Evolutionary conservation across 1,140 invertebrate species (phyloP).

Genomic region (Aphaenogaster floridana): DNA sequence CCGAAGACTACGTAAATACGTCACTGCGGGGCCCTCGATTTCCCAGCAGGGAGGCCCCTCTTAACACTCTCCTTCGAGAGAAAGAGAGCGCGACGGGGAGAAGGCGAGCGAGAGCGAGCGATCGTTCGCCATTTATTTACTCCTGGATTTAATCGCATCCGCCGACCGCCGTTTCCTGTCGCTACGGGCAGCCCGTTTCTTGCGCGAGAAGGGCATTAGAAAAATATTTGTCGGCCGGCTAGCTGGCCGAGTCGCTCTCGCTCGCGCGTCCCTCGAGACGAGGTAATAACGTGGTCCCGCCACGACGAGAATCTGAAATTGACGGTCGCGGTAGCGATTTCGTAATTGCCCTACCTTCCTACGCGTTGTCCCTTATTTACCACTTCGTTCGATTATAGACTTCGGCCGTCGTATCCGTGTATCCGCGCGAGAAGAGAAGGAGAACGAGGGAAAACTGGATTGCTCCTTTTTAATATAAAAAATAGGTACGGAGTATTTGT

Average conservation of each 20-base stretch:
- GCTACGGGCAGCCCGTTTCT: slow-evolving; percentile 61
- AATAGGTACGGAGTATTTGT: background rate
- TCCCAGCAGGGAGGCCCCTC: slow-evolving; percentile 60
- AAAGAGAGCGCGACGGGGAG: background rate
- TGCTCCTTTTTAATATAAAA: background rate
- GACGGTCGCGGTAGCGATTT: slow-evolving; percentile 53
- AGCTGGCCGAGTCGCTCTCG: background rate
- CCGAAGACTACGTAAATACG: slow-evolving; percentile 48
- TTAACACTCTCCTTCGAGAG: slow-evolving; percentile 42
- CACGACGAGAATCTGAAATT: slow-evolving; percentile 50
- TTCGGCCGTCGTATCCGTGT: slow-evolving; percentile 1
- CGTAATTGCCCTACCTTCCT: slow-evolving; percentile 48
- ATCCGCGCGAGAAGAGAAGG: background rate
- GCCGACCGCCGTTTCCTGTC: slow-evolving; percentile 70
- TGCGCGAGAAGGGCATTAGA: slow-evolving; percentile 36
- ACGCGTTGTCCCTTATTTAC: slow-evolving; percentile 39
- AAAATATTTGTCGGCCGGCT: slow-evolving; percentile 46
- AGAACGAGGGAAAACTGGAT: background rate
- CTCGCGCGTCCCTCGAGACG: slow-evolving; percentile 19
- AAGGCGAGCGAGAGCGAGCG: slow-evolving; percentile 22
- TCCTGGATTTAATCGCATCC: slow-evolving; percentile 73
- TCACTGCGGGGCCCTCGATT: slow-evolving; percentile 57
- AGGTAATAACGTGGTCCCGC: slow-evolving; percentile 50
- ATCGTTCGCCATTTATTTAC: slow-evolving; percentile 70
- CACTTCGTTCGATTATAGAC: slow-evolving; percentile 11